Conservation (phyloP, 1,140 invertebrate species). For the Triops cancriformis region DNA sequence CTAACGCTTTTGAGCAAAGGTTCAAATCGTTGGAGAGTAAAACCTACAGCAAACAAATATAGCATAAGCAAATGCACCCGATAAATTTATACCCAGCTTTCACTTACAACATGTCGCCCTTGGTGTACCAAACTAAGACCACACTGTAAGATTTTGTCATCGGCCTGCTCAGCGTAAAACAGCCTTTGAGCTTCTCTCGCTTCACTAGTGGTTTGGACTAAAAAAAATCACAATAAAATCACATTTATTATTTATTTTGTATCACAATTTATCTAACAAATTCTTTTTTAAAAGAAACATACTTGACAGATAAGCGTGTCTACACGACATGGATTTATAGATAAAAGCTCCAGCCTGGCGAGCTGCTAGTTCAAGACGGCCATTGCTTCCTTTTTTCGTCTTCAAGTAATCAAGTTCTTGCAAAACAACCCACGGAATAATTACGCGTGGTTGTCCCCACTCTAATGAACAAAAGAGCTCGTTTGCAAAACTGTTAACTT, state of each 20-base stretch:
- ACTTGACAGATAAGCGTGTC: background rate
- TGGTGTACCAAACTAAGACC: constrained; percentile 13
- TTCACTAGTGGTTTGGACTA: background rate
- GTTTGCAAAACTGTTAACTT: background rate
- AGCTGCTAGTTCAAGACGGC: constrained; percentile 14
- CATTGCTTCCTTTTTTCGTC: constrained; percentile 15
- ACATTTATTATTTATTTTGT: no score
- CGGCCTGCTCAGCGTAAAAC: constrained; percentile 19
- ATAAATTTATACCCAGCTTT: background rate
- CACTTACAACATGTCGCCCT: background rate
- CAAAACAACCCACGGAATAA: constrained; percentile 23
- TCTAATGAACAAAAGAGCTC: background rate
- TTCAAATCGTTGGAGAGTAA: constrained; percentile 25
- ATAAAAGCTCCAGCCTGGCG: constrained; percentile 16
- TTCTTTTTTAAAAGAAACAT: background rate
- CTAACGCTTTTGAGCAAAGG: constrained; percentile 22
- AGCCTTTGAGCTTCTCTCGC: background rate
- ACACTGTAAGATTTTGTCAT: constrained; percentile 28
- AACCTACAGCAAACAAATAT: background rate
- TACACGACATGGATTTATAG: background rate
- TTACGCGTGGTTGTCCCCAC: background rate
- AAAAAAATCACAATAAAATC: background rate
- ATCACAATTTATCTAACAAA: background rate
- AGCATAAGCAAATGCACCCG: background rate
- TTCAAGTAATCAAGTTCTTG: constrained; percentile 27